Evolutionary conservation across 2,888 invertebrate genomes (phyloP), one percentile per base, ranked within the genome.

Genomic region (Calameuta idolon): DNA sequence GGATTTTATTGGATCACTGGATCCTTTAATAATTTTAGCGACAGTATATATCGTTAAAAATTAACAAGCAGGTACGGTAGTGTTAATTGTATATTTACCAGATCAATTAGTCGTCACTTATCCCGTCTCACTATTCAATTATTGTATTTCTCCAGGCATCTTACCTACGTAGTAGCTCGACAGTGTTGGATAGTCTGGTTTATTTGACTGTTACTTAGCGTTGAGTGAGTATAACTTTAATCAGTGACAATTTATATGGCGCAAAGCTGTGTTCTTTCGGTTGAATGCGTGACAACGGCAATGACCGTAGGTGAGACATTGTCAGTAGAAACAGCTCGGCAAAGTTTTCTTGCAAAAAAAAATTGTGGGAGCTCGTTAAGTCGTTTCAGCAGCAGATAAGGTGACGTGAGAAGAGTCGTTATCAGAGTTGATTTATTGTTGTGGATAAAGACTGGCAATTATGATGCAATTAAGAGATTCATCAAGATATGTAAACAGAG

Each of bases 381-480:
- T 71, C 71, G 34, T 71, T 71, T 71, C 31, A 71, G 71, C 31
- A 71, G 12, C 15, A 71, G 71, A 71, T 71, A 71, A 71, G 4
- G 23, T 55, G 34, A 71, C 71, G 71, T 71, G 34, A 15, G 12
- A 34, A 71, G 71, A 33, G 33, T 71, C 71, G 71, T 71, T 71
- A 71, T 71, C 71, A 33, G 12, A 34, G 71, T 23, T 71, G 71
- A 71, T 71, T 33, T 71, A 71, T 71, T 71, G 31, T 30, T 34
- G 15, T 69, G 71, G 71, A 69, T 69, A 69, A 69, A 69, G 30
- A 30, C 30, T 69, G 71, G 71, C 71, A 69, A 69, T 69, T 69
- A 33, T 33, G 31, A 69, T 69, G 71, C 71, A 69, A 30, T 33
- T 33, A 69, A 69, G 71, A 69, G 71, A 69, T 69, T 69, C 31